Evolutionary conservation across 2,797 vertebrate genomes (phyloP).

Genomic region (Ciconia nigra): DNA sequence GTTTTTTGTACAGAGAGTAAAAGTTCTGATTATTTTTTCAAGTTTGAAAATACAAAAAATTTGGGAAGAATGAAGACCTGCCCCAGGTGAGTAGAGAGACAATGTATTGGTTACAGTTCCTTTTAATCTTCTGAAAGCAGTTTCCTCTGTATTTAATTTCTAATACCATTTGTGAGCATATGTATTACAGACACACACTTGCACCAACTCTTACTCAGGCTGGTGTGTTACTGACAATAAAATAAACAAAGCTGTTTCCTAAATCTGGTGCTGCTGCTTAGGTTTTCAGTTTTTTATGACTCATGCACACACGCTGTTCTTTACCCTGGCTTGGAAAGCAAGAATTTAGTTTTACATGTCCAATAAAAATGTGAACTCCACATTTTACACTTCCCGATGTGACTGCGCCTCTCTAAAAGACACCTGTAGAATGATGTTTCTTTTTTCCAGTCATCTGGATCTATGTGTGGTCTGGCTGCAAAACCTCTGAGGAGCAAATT

Average conservation of each 20-base stretch:
- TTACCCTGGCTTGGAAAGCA: conserved; percentile 57
- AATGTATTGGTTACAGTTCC: not conserved
- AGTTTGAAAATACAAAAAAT: not conserved
- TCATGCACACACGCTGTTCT: conserved; percentile 62
- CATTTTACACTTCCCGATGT: conserved; percentile 28
- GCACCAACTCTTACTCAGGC: not conserved
- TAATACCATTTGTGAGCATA: not conserved
- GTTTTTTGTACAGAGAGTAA: not conserved
- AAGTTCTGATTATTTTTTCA: not conserved
- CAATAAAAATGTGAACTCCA: conserved; percentile 31
- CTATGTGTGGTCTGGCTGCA: not conserved
- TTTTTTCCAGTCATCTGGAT: not conserved
- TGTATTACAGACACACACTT: not conserved
- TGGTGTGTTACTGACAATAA: not conserved
- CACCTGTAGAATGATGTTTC: not conserved
- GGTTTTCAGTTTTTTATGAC: conserved; percentile 56
- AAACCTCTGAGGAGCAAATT: not conserved
- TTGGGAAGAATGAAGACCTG: not conserved
- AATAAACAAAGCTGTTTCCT: conserved; percentile 11
- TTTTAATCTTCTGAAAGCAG: not conserved
- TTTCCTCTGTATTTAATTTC: not conserved
- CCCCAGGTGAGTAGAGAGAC: not conserved
- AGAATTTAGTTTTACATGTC: conserved; percentile 39
- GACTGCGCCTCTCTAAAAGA: not conserved
- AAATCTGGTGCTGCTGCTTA: conserved; percentile 26